These are phyloP conservation scores for Spinibarbus caldwelli DNA, from an alignment of 2,797 vertebrate genomes.

Conservation along the genomic window DNA sequence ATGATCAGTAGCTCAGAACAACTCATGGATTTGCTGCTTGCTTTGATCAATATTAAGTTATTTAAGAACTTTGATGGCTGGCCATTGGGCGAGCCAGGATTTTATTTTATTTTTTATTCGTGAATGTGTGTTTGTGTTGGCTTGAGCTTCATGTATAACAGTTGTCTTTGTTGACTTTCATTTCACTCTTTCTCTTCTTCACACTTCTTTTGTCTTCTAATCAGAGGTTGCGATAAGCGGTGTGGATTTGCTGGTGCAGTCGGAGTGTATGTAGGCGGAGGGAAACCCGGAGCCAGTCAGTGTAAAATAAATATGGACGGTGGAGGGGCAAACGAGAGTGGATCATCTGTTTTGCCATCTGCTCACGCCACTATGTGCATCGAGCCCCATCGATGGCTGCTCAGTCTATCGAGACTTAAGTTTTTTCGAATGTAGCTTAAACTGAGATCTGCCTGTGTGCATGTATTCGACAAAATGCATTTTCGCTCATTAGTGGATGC, in stretches of 20 bases:
- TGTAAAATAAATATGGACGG: conserved; percentile 86
- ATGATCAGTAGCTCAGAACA: conserved; percentile 79
- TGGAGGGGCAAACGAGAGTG: conserved; percentile 81
- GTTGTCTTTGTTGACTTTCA: conserved; percentile 61
- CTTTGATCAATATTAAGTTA: conserved; percentile 82
- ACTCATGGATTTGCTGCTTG: conserved; percentile 82
- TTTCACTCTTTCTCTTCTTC: conserved; percentile 59
- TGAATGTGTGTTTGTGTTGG: conserved; percentile 57
- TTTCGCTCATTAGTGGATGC: not conserved
- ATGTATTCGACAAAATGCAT: not conserved
- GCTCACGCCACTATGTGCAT: conserved; percentile 72
- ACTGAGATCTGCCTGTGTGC: conserved; percentile 59
- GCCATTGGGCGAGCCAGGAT: conserved; percentile 60
- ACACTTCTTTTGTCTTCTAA: conserved; percentile 74
- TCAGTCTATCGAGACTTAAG: conserved; percentile 68
- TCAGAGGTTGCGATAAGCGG: conserved; percentile 71
- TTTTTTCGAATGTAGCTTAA: conserved; percentile 65
- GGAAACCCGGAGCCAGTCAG: conserved; percentile 78
- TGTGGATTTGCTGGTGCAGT: conserved; percentile 73
- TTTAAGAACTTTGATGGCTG: conserved; percentile 74
- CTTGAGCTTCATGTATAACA: not conserved
- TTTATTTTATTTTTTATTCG: conserved; percentile 47
- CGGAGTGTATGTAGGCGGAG: conserved; percentile 74
- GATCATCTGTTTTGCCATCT: conserved; percentile 87
- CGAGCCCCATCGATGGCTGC: conserved; percentile 77